Evolutionary conservation across 2,888 invertebrate species (phyloP), one percentile per base, ranked within the genome.

Genomic region (Andrena praecox): DNA sequence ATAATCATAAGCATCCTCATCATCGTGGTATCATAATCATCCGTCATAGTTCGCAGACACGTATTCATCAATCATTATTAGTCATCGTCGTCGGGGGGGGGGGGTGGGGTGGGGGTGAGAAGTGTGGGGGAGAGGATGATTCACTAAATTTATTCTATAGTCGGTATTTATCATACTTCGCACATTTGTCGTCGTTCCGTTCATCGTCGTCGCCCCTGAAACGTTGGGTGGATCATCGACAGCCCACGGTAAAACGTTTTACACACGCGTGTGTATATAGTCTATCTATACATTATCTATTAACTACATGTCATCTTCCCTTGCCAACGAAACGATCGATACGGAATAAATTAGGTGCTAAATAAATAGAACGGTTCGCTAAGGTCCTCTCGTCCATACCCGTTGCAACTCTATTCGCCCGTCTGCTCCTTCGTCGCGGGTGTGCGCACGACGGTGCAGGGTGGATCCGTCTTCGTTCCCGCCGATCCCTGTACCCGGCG

Each of bases 341-440:
- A 72, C 76, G 72, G 75, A 89, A 89, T 87, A 87, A 89, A 90
- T 90, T 85, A 89, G 80, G 73, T 77, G 85, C 86, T 87, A 88
- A 90, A 90, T 89, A 90, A 90, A 90, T 89, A 88, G 80, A 86
- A 87, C 74, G 74, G 81, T 77, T 64, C 68, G 54, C 77, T 84
- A 77, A 70, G 71, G 71, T 80, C 62, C 63, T 81, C 77, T 80
- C 70, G 42, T 78, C 77, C 66, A 52, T 70, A 52, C 52, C 50
- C 35, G 69, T 63, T 42, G 66, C 68, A 16, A 42, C 33, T 48
- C 16, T 33, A 66, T 5, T 59, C 50, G 54, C 63, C 59, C 59
- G 2, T 42, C 24, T 12, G 24, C 27, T 12, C n/a, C 63, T 0
- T 52, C 67, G 3, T 24, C 29, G 1, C 10, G 42, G 50, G 48